Base-by-base conservation (phyloP, 2,797 vertebrate species). In the Lindbergichthys nudifrons region DNA sequence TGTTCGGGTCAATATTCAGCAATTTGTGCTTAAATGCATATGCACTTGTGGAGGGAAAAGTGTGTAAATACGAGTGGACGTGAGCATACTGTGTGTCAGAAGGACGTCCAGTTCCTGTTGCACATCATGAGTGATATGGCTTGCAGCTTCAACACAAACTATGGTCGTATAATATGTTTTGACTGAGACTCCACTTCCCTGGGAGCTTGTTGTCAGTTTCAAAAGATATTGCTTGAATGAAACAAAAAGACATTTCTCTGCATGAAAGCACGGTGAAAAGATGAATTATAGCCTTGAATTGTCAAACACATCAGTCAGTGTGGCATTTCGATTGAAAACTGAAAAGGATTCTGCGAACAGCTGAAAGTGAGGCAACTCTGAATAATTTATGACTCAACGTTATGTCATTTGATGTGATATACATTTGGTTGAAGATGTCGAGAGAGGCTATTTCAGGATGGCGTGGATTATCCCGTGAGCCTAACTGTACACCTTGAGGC, bases 321-420 rank as follows among this genome's bases (percentile, higher is more conserved):
- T 82, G 63, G 68, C 70, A 56, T 82, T 81, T 81, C 79, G 77
- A 90, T 76, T 82, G 65, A 79, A 80, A 71, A 75, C 48, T 54
- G 53, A 76, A 83, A 83, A 77, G 62, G 59, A 81, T 77, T 46
- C 61, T 13, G 59, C 23, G 8, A 83, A 69, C 39, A 83, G 65
- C 63, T 81, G 69, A 85, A 87, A 65, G 75, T 85, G 63, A 85
- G 48, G 58, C 75, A 63, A 1, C 65, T 65, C 32, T 74, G 60
- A 79, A 80, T 70, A 62, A 80, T 77, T 54, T 64, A 73, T 73
- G 23, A 48, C 10, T 67, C 76, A 45, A 68, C 61, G 43, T 69
- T 10, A 69, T 75, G 67, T 83, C 57, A 16, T 85, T 72, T 77
- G 43, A 68, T 69, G 65, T 74, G 58, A 81, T 39, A 43, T 18